A percentile compares a stretch with the other conserved stretches of the same genome.
phyloP scores from a whole-genome alignment of 2,113 vertebrate genomes.

The Cavia aperea region DNA sequence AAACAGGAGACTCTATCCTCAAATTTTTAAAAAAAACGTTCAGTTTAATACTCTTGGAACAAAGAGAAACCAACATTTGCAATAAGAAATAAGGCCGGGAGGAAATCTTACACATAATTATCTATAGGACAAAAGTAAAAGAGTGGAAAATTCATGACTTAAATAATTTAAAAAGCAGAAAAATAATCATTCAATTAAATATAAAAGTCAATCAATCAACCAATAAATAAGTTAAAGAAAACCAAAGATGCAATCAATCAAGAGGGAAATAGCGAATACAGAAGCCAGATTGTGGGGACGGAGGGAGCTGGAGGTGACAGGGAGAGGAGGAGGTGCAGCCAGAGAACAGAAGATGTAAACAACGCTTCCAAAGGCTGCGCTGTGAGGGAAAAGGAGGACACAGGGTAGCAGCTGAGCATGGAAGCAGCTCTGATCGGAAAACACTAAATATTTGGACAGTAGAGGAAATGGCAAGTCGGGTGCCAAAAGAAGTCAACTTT shows the following conservation, averaged over 20 bases:
- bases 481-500: background rate
- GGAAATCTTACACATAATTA: background rate
- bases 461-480: background rate
- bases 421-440: background rate
- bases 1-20: background rate
- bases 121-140: background rate
- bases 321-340: background rate
- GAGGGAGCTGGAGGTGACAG: background rate
- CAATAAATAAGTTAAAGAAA: background rate
- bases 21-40: background rate
- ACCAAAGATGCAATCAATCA: background rate
- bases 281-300: background rate
- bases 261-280: background rate
- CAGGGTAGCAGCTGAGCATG: background rate
- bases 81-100: background rate
- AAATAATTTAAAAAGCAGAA: background rate
- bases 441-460: constrained; percentile 55
- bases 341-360: background rate
- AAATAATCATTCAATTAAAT: background rate
- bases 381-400: background rate
- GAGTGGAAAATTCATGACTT: background rate
- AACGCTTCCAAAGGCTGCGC: background rate
- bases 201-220: background rate
- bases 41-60: background rate
- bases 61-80: background rate